Conservation (phyloP, 2,113 vertebrate species). For the Oriolus oriolus region DNA sequence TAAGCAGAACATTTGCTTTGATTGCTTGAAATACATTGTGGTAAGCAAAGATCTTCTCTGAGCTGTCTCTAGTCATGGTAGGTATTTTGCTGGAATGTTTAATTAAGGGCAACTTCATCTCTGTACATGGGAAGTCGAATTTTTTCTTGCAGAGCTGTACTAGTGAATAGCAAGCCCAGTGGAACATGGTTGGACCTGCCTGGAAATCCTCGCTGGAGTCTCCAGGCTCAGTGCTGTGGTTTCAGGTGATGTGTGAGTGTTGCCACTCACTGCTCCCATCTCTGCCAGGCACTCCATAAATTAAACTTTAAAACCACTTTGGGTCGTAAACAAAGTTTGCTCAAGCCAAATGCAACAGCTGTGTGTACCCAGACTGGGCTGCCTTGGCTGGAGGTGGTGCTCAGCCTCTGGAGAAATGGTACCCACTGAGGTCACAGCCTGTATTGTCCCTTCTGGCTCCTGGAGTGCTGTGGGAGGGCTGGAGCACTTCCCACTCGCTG, state of each 20-base stretch:
- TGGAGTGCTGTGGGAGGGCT: background rate
- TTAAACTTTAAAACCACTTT: background rate
- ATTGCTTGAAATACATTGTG: background rate
- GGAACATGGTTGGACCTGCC: background rate
- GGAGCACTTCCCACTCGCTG: background rate
- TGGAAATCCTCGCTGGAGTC: background rate
- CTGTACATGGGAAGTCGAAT: background rate
- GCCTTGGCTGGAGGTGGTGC: background rate
- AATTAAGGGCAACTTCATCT: background rate
- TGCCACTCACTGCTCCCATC: background rate
- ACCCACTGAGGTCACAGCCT: background rate
- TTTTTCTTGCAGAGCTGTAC: background rate
- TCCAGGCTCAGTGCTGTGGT: background rate
- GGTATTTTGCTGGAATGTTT: background rate
- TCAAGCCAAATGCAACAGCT: background rate
- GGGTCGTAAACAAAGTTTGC: background rate
- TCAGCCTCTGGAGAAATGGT: background rate
- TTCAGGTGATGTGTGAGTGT: background rate
- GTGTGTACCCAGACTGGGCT: background rate
- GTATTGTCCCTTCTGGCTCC: background rate
- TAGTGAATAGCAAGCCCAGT: background rate
- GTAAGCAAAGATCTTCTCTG: background rate
- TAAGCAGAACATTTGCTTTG: background rate
- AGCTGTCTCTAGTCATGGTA: background rate
- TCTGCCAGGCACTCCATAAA: background rate